These are phyloP conservation scores for Elgaria multicarinata DNA, from an alignment of 2,113 vertebrate species.

Conservation along the genomic window DNA sequence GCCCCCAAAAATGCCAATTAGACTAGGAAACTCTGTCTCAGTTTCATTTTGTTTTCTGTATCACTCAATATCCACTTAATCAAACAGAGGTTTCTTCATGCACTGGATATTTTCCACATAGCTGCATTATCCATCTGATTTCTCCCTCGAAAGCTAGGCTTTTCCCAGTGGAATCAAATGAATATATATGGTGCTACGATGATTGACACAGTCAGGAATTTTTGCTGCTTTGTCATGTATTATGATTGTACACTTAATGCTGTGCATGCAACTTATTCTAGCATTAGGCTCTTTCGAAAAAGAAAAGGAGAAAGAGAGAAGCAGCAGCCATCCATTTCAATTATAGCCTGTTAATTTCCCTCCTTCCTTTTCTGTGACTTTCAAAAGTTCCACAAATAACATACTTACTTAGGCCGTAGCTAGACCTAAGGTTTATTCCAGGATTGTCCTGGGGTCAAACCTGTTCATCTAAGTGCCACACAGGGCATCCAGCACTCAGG, in stretches of 20 bases:
- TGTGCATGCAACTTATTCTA: constrained; percentile 40
- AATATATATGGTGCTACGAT: constrained; percentile 37
- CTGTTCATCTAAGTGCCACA: too few relatives aligned
- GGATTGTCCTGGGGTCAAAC: too few relatives aligned
- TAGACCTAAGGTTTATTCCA: too few relatives aligned
- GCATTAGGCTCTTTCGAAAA: not conserved
- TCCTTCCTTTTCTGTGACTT: not conserved
- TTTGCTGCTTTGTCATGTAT: constrained; percentile 54
- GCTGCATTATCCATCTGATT: constrained; percentile 49
- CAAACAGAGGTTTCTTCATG: constrained; percentile 40
- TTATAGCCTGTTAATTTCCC: not conserved
- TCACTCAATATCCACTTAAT: not conserved
- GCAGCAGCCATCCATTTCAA: not conserved
- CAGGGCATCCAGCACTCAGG: too few relatives aligned
- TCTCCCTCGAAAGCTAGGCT: constrained; percentile 47
- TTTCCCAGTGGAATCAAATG: constrained; percentile 54
- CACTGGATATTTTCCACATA: constrained; percentile 37
- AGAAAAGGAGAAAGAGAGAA: not conserved
- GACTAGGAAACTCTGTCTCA: constrained; percentile 32
- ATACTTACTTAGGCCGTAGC: too few relatives aligned
- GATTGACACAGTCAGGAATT: constrained; percentile 57
- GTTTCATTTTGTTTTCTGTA: constrained; percentile 27
- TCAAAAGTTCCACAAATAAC: fast-evolving
- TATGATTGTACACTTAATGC: constrained; percentile 48
- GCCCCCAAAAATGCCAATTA: constrained; percentile 41